These are phyloP conservation scores for Xiphorhynchus erythropygius DNA, from an alignment of 2,797 vertebrate genomes.

Conservation along the genomic window DNA sequence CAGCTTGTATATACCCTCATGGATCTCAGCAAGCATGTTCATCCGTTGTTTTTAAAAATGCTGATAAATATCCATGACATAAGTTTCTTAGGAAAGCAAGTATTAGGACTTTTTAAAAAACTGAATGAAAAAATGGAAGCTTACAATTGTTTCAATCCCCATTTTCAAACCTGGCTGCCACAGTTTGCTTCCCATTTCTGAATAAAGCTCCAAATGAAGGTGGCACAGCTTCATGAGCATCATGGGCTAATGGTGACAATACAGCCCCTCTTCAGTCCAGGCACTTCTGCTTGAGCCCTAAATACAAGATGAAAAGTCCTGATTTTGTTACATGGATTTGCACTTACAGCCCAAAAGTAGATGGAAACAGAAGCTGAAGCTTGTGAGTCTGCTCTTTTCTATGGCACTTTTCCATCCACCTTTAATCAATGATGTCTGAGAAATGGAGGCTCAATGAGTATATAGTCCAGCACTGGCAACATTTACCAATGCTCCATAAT, in stretches of 20 bases:
- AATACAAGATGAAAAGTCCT: background rate
- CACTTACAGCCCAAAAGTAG: background rate
- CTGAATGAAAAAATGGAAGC: background rate
- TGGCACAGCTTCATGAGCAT: background rate
- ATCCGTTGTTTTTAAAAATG: conserved; percentile 7
- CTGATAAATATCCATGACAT: conserved; percentile 24
- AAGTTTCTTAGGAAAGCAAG: background rate
- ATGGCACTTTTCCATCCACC: conserved; percentile 31
- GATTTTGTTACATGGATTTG: background rate
- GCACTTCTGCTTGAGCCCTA: background rate
- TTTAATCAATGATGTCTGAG: conserved; percentile 35
- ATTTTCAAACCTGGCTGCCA: background rate
- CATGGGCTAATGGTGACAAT: rapidly evolving
- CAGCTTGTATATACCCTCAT: background rate
- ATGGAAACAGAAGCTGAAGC: background rate
- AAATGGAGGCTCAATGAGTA: background rate
- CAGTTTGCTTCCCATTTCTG: background rate
- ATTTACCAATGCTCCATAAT: conserved; percentile 40
- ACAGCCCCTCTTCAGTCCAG: background rate
- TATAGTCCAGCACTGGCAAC: conserved; percentile 6
- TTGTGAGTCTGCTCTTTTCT: background rate
- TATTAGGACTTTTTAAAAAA: background rate
- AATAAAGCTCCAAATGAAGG: background rate
- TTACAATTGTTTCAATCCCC: background rate
- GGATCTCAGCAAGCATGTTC: background rate